These are phyloP conservation scores for Thamnaconus septentrionalis DNA, from an alignment of 2,113 vertebrate genomes.

Conservation along the genomic window DNA sequence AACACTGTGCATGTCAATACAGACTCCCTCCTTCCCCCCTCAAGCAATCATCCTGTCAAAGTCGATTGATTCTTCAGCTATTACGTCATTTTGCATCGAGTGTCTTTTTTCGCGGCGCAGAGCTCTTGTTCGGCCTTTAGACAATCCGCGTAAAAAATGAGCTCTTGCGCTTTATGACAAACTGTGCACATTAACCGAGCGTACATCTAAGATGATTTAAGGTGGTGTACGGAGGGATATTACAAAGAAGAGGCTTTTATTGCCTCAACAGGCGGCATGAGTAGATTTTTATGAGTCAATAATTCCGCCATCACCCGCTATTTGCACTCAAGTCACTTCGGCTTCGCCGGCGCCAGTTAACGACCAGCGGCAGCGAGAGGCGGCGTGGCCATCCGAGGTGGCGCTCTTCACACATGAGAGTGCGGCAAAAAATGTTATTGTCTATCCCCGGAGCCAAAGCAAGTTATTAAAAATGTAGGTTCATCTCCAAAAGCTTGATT, in stretches of 20 bases:
- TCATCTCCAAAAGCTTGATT: constrained; percentile 14
- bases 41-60: constrained; percentile 28
- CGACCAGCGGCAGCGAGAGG: background rate
- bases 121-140: background rate
- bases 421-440: background rate
- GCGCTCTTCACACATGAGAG: background rate
- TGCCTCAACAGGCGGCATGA: constrained; percentile 6
- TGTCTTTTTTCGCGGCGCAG: constrained; percentile 5
- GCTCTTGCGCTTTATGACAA: background rate
- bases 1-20: constrained; percentile 47
- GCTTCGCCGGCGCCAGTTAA: constrained; percentile 11
- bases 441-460: constrained; percentile 6
- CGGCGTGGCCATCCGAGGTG: background rate
- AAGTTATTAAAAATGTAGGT: constrained; percentile 19
- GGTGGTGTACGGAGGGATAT: background rate
- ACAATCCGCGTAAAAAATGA: too few species aligned
- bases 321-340: constrained; percentile 9
- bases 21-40: constrained; percentile 19
- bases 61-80: constrained; percentile 38
- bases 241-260: background rate
- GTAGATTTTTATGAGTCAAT: constrained; percentile 16
- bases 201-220: constrained; percentile 1
- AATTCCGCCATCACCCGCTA: constrained; percentile 12
- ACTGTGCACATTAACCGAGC: background rate
- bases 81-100: constrained; percentile 23